Conservation (phyloP, 2,888 invertebrate species). For the Lasioglossum calceatum region DNA sequence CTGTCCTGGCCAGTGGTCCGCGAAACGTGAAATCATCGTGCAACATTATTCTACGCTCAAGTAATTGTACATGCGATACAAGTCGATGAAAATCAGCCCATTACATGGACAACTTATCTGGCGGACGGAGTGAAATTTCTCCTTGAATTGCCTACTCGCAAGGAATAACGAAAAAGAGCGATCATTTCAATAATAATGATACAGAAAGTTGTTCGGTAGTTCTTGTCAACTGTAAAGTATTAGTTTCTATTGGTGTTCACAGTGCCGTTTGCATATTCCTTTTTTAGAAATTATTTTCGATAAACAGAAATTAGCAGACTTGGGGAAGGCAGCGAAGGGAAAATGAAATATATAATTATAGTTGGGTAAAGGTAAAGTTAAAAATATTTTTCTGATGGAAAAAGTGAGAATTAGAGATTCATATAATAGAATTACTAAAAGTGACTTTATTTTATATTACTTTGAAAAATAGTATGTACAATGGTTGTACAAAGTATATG, state of each 20-base stretch:
- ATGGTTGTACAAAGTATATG: no score
- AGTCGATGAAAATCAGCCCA: conserved; percentile 41
- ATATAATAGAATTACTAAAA: no score
- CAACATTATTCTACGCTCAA: neutral
- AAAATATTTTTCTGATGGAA: no score
- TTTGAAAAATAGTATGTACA: no score
- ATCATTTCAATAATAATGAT: neutral
- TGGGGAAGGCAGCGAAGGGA: neutral
- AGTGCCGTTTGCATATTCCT: neutral
- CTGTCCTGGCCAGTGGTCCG: neutral
- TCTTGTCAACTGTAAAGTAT: neutral
- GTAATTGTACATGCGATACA: conserved; percentile 16
- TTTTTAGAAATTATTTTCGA: neutral
- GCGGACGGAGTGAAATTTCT: neutral
- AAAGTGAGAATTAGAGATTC: no score
- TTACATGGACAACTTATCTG: conserved; percentile 39
- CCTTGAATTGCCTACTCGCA: neutral
- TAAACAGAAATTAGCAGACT: neutral
- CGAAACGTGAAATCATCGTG: conserved; percentile 17
- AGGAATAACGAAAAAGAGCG: neutral
- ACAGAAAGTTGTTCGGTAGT: neutral
- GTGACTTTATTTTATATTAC: no score
- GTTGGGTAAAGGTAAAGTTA: neutral
- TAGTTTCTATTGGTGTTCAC: neutral
- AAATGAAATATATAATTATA: neutral